phyloP scores from a whole-genome alignment of 2,888 invertebrate genomes.

The Strigamia maritima region DNA sequence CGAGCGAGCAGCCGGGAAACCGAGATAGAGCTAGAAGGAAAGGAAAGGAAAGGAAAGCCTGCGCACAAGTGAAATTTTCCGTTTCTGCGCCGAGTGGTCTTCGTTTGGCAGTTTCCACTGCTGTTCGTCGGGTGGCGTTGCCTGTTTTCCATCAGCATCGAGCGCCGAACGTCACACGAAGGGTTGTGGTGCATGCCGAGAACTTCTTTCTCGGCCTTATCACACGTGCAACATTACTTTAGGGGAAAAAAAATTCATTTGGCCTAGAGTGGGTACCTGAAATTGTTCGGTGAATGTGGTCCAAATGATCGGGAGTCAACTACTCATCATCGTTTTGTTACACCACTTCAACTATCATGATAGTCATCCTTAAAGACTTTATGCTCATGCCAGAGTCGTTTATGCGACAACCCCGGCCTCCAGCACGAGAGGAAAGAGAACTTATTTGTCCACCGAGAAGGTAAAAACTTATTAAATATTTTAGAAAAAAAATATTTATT shows the following conservation, averaged over 20 bases:
- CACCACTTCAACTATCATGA: background rate
- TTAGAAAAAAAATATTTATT: background rate
- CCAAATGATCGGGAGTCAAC: background rate
- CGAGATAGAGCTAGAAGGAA: slow-evolving; percentile 28
- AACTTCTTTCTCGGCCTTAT: slow-evolving; percentile 25
- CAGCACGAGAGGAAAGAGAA: slow-evolving; percentile 19
- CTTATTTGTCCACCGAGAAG: slow-evolving; percentile 31
- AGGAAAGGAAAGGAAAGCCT: slow-evolving; percentile 2
- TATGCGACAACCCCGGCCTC: slow-evolving; percentile 28
- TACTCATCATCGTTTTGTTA: background rate
- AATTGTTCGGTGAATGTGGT: background rate
- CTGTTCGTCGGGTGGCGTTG: slow-evolving; percentile 7
- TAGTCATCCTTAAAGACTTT: slow-evolving; percentile 28
- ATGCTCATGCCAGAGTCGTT: slow-evolving; percentile 33
- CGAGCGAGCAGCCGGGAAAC: slow-evolving; percentile 23
- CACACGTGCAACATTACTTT: slow-evolving; percentile 6
- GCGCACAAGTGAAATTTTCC: background rate
- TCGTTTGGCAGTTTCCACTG: slow-evolving; percentile 26
- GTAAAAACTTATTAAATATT: background rate
- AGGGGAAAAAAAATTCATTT: background rate
- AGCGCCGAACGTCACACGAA: slow-evolving; percentile 8
- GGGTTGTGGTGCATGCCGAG: slow-evolving; percentile 23
- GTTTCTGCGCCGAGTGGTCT: slow-evolving; percentile 16
- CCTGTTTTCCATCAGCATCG: slow-evolving; percentile 1
- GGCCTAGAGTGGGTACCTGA: background rate